Conservation (phyloP, 2,113 vertebrate genomes). For the Indicator maculatus region DNA sequence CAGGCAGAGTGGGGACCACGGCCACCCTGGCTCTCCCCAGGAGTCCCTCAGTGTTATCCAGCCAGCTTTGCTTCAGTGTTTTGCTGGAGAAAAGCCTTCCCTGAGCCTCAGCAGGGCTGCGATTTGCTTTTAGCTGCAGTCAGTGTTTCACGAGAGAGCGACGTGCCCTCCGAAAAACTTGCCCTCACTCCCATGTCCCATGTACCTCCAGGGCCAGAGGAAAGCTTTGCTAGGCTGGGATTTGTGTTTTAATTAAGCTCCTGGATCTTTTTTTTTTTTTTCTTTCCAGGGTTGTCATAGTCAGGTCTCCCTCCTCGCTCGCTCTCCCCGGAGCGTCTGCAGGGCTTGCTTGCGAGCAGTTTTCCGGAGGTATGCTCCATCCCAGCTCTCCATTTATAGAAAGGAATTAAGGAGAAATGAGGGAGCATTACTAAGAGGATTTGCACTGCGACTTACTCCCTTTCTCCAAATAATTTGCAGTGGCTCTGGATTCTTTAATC, state of each 20-base stretch:
- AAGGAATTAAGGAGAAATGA: conserved; percentile 57
- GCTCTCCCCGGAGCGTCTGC: background rate
- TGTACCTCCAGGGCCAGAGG: background rate
- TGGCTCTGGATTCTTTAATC: conserved; percentile 48
- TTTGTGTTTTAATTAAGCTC: background rate
- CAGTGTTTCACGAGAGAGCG: background rate
- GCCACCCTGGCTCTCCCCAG: background rate
- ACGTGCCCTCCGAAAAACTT: fast-evolving
- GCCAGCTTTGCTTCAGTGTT: background rate
- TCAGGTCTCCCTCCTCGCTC: background rate
- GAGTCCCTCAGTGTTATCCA: background rate
- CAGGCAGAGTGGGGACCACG: fast-evolving
- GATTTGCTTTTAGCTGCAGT: background rate
- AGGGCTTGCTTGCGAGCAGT: background rate
- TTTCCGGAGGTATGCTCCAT: background rate
- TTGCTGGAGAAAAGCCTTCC: background rate
- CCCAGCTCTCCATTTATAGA: conserved; percentile 40
- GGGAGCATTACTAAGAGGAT: conserved; percentile 55
- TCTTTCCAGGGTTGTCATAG: background rate
- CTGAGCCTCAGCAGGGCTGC: fast-evolving
- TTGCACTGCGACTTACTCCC: conserved; percentile 24
- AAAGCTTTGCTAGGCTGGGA: background rate
- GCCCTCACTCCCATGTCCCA: fast-evolving
- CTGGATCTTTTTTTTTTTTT: background rate
- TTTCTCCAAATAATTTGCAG: conserved; percentile 53